These are phyloP conservation scores for Gymnothorax javanicus DNA, from an alignment of 2,797 vertebrate species.

Conservation along the genomic window DNA sequence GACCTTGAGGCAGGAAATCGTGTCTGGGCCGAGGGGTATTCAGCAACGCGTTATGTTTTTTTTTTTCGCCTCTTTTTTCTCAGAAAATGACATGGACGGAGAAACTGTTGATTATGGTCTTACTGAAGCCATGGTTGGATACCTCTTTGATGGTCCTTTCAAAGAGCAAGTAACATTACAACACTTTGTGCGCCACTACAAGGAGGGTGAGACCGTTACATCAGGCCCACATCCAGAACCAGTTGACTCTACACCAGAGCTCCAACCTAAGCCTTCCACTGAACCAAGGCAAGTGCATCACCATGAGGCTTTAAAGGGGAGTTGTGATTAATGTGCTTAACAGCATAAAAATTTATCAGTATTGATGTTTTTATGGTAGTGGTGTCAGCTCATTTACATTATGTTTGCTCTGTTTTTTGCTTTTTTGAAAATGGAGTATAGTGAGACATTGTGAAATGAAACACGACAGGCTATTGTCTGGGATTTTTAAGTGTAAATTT, in stretches of 20 bases:
- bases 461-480: slow-evolving; percentile 1
- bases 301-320: too few species aligned
- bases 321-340: slow-evolving; percentile 1
- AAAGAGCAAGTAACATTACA: not conserved
- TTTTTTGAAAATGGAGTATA: not conserved
- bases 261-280: not conserved
- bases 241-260: not conserved
- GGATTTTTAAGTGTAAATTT: not conserved
- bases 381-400: not conserved
- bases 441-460: not conserved
- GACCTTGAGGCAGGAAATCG: too few species aligned
- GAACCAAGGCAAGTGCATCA: not conserved
- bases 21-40: too few species aligned
- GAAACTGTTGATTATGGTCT: not conserved
- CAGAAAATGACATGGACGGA: not conserved
- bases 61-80: too few species aligned
- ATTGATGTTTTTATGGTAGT: not conserved
- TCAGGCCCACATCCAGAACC: too few species aligned
- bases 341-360: not conserved
- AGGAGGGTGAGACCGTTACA: not conserved
- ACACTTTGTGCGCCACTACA: not conserved
- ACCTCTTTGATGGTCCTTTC: not conserved
- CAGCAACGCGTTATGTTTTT: too few species aligned
- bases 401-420: not conserved
- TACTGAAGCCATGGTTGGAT: not conserved